Conservation (phyloP, 2,888 invertebrate species). For the Clostera curtula region DNA sequence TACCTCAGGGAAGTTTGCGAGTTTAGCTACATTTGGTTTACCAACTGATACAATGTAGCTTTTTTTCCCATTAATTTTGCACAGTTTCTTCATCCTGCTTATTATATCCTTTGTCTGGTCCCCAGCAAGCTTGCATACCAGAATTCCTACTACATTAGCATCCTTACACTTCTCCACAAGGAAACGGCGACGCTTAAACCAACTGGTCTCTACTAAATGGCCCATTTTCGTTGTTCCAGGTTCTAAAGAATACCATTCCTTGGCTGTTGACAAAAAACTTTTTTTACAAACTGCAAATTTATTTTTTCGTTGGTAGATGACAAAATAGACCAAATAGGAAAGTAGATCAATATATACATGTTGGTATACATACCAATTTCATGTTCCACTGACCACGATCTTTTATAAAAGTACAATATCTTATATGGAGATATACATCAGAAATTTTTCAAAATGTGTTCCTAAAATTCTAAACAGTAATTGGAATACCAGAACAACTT, state of each 20-base stretch:
- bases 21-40: conserved; percentile 94
- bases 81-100: conserved; percentile 81
- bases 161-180: conserved; percentile 94
- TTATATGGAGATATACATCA: no score
- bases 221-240: conserved; percentile 52
- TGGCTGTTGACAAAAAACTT: conserved; percentile 37
- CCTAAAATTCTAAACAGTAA: no score
- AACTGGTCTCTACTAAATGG: conserved; percentile 51
- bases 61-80: conserved; percentile 86
- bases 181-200: conserved; percentile 87
- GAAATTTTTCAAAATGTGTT: no score
- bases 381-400: no score
- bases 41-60: conserved; percentile 95
- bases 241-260: conserved; percentile 75
- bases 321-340: not conserved
- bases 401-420: no score
- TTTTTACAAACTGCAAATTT: not conserved
- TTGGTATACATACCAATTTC: no score
- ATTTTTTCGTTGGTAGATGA: not conserved
- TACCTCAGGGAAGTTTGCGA: conserved; percentile 95
- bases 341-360: not conserved
- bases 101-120: conserved; percentile 85
- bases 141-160: conserved; percentile 88
- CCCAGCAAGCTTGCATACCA: conserved; percentile 93
- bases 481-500: no score